These are phyloP conservation scores for Gymnodraco acuticeps DNA, from an alignment of 2,797 vertebrate genomes.

Conservation along the genomic window DNA sequence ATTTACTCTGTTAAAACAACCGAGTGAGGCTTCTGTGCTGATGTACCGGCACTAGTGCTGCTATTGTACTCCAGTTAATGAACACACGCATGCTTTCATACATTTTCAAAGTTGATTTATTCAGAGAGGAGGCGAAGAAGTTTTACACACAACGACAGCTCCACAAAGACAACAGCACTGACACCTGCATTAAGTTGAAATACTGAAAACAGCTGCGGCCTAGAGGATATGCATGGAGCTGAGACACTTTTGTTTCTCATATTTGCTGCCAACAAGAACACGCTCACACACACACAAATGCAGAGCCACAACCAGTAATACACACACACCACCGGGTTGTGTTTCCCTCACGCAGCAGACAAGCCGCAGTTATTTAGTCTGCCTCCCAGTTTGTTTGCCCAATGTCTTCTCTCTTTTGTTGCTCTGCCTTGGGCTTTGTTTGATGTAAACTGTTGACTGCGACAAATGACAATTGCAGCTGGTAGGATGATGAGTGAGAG, in stretches of 20 bases:
- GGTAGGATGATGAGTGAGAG: conserved; percentile 72
- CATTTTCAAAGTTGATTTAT: conserved; percentile 35
- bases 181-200: conserved; percentile 75
- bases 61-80: conserved; percentile 6
- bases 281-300: conserved; percentile 45
- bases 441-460: conserved; percentile 74
- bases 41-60: conserved; percentile 8
- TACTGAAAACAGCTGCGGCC: conserved; percentile 74
- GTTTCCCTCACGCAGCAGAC: conserved; percentile 74
- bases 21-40: conserved; percentile 1
- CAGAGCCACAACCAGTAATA: conserved; percentile 41
- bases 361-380: conserved; percentile 83
- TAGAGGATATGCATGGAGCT: conserved; percentile 62
- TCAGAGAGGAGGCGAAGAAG: conserved; percentile 19
- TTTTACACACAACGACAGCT: conserved; percentile 48
- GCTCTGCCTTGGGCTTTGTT: conserved; percentile 73
- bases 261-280: conserved; percentile 75
- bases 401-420: conserved; percentile 76
- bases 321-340: conserved; percentile 50
- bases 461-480: conserved; percentile 74
- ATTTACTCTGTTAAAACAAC: conserved; percentile 26
- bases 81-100: background rate
- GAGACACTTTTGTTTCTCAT: conserved; percentile 79
- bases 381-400: conserved; percentile 82
- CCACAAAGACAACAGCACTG: conserved; percentile 59